Percentiles rank a stretch among this genome's conserved stretches.
Conservation (phyloP, 2,888 invertebrate genomes). For the Drosophila subsilvestris region DNA sequence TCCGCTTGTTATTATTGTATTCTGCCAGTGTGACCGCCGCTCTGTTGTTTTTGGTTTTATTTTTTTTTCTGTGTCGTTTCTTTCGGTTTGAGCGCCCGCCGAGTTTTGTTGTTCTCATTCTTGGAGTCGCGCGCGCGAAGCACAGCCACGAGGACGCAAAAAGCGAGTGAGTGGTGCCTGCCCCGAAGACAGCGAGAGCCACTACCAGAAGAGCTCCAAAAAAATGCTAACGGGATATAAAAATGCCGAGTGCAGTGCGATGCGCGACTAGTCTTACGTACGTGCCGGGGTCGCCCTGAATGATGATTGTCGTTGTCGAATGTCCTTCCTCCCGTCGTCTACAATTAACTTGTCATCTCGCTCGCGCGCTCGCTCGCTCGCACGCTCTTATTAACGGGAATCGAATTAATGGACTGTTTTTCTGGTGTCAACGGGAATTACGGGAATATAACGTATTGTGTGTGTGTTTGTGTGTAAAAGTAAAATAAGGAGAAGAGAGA, state of each 20-base stretch:
- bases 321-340: conserved; percentile 26
- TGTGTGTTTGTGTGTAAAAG: conserved; percentile 28
- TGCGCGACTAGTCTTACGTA: conserved; percentile 83
- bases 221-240: conserved; percentile 77
- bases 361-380: conserved; percentile 1
- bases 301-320: conserved; percentile 46
- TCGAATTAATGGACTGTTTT: conserved; percentile 18
- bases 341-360: not conserved
- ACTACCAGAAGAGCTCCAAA: conserved; percentile 18
- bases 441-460: not conserved
- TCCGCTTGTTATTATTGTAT: conserved; percentile 50
- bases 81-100: conserved; percentile 68
- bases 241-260: conserved; percentile 82
- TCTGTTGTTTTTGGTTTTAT: conserved; percentile 45
- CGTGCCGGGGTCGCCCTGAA: conserved; percentile 83
- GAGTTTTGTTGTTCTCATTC: conserved; percentile 77
- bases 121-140: conserved; percentile 75
- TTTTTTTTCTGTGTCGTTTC: conserved; percentile 58
- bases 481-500: conserved; percentile 20
- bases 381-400: conserved; percentile 11
- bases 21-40: conserved; percentile 47
- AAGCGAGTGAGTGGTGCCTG: conserved; percentile 23
- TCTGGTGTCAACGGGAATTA: not conserved
- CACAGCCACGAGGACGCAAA: conserved; percentile 42
- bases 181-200: conserved; percentile 51